Percentiles rank a stretch among this genome's conserved stretches.
These are phyloP conservation scores for Drosophila nannoptera DNA, from an alignment of 1,140 invertebrate species.

Conservation along the genomic window DNA sequence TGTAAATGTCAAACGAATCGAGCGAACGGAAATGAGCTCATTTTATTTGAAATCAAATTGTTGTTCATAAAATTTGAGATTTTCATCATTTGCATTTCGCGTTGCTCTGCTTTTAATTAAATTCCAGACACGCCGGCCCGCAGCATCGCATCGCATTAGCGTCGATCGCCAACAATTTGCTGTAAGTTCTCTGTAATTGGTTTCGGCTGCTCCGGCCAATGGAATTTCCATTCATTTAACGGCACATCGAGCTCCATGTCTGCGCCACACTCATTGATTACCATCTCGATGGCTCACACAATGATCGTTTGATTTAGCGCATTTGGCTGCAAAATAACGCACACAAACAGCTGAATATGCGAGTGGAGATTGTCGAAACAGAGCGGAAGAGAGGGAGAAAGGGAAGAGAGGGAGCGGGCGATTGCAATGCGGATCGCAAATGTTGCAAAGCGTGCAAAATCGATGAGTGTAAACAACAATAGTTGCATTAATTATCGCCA, in stretches of 20 bases:
- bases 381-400: neutral
- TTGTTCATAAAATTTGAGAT: slow-evolving; percentile 54
- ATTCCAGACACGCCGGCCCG: slow-evolving; percentile 64
- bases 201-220: slow-evolving; percentile 32
- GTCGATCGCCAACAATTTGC: slow-evolving; percentile 48
- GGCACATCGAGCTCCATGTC: slow-evolving; percentile 48
- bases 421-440: neutral
- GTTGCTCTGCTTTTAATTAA: slow-evolving; percentile 63
- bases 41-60: slow-evolving; percentile 55
- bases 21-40: slow-evolving; percentile 74
- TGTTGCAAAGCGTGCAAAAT: slow-evolving; percentile 8
- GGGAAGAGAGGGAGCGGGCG: neutral
- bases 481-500: slow-evolving; percentile 5
- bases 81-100: slow-evolving; percentile 34
- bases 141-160: slow-evolving; percentile 26
- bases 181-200: slow-evolving; percentile 68
- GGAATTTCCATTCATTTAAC: slow-evolving; percentile 74
- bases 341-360: slow-evolving; percentile 14
- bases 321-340: slow-evolving; percentile 49
- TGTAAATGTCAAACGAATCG: slow-evolving; percentile 61
- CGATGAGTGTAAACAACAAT: slow-evolving; percentile 14
- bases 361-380: neutral
- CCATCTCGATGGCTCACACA: slow-evolving; percentile 56
- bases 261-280: slow-evolving; percentile 54
- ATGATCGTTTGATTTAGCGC: slow-evolving; percentile 67